A percentile compares a stretch with the other conserved stretches of the same genome.
Conservation (phyloP, 1,140 invertebrate species). For the Mya arenaria region DNA sequence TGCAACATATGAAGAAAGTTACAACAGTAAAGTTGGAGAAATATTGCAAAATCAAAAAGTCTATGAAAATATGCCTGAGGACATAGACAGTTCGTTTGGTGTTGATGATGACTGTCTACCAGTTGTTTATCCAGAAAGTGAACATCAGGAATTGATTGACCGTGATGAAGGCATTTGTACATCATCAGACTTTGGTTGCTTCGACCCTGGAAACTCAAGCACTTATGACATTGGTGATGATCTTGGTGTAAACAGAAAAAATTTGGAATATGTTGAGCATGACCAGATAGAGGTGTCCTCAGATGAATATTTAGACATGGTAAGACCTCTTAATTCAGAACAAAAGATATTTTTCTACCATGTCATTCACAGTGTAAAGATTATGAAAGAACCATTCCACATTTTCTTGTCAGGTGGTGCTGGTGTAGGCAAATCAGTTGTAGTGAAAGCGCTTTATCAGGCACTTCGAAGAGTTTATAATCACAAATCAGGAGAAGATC, state of each 20-base stretch:
- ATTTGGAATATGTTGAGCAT: background rate
- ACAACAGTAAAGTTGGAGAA: constrained; percentile 11
- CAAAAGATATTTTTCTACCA: constrained; percentile 39
- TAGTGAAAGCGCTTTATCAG: constrained; percentile 36
- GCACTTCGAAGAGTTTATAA: constrained; percentile 43
- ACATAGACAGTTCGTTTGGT: background rate
- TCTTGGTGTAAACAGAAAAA: constrained; percentile 17
- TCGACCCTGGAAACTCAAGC: constrained; percentile 47
- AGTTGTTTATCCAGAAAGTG: constrained; percentile 14
- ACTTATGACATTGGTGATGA: constrained; percentile 52
- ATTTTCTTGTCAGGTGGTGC: constrained; percentile 54
- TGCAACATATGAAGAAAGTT: constrained; percentile 15
- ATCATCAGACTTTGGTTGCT: constrained; percentile 23
- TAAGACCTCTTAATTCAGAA: constrained; percentile 43
- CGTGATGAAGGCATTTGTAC: background rate
- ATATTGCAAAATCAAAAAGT: background rate
- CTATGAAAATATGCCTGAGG: background rate
- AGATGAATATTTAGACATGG: constrained; percentile 16
- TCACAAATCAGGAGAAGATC: constrained; percentile 26
- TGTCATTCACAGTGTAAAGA: constrained; percentile 12
- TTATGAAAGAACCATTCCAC: background rate
- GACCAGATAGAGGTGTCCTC: constrained; percentile 28
- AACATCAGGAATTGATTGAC: constrained; percentile 46
- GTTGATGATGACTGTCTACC: background rate
- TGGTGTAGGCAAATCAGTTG: constrained; percentile 50